phyloP scores from a whole-genome alignment of 2,888 invertebrate genomes.

The Panzeria rudis region DNA sequence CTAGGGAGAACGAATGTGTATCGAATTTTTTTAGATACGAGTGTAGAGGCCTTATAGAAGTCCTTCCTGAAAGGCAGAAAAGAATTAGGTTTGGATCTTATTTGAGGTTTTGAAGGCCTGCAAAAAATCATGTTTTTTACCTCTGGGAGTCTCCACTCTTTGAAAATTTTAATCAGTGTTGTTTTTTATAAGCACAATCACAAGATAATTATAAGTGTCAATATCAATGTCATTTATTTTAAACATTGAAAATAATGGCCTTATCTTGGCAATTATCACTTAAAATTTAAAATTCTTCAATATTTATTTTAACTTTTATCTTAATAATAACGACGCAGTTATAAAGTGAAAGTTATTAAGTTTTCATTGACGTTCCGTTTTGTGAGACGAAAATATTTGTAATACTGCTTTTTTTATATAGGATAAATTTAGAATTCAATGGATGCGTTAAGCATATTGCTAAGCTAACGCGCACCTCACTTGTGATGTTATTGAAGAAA shows the following conservation, averaged over 20 bases:
- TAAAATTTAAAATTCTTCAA: neutral
- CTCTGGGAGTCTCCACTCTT: too few relatives aligned
- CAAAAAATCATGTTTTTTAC: too few relatives aligned
- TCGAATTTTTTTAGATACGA: too few relatives aligned
- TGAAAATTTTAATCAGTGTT: too few relatives aligned
- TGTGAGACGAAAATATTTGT: neutral
- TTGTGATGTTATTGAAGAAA: neutral
- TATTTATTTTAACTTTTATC: neutral
- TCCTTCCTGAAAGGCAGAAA: too few relatives aligned
- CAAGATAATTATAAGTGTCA: neutral
- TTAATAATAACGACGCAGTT: neutral
- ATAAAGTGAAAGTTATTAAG: conserved; percentile 6
- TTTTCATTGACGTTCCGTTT: neutral
- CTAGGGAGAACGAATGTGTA: too few relatives aligned
- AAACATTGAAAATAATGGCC: neutral
- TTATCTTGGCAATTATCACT: neutral
- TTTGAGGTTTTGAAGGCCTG: too few relatives aligned
- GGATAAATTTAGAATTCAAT: neutral
- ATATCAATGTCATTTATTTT: neutral
- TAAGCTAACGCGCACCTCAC: neutral
- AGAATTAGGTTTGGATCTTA: too few relatives aligned
- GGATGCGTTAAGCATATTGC: neutral
- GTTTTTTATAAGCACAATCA: neutral
- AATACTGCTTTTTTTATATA: neutral
- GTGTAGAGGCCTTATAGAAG: too few relatives aligned